phyloP scores from a whole-genome alignment of 2,888 invertebrate genomes.

The Parelbella ahira region DNA sequence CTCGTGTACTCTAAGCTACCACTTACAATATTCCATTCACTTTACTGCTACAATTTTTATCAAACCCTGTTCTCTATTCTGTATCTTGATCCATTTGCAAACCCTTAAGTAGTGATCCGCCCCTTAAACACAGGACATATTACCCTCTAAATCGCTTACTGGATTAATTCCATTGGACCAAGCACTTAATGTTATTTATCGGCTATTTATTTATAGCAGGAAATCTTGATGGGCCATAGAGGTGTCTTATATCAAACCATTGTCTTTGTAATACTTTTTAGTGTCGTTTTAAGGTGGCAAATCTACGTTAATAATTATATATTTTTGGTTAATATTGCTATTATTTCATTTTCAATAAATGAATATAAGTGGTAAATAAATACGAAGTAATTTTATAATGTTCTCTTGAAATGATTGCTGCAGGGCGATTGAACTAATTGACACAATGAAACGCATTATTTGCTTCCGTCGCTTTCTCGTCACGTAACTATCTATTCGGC shows the following conservation, averaged over 20 bases:
- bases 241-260: constrained; percentile 7
- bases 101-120: constrained; percentile 14
- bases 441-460: constrained; percentile 11
- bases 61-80: constrained; percentile 27
- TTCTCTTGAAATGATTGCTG: too few species aligned
- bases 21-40: too few species aligned
- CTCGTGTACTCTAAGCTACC: too few species aligned
- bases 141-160: constrained; percentile 20
- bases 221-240: constrained; percentile 17
- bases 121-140: constrained; percentile 16
- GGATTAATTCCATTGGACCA: constrained; percentile 21
- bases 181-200: constrained; percentile 24
- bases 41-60: too few species aligned
- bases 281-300: background rate
- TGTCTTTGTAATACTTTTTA: constrained; percentile 10
- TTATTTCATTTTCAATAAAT: too few species aligned
- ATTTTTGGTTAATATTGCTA: background rate
- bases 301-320: constrained; percentile 1
- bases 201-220: constrained; percentile 19
- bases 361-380: too few species aligned
- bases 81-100: constrained; percentile 11
- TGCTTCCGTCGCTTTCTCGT: too few species aligned
- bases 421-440: constrained; percentile 8
- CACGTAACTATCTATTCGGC: background rate
- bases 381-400: too few species aligned